Base-by-base conservation (phyloP, 2,888 invertebrate species). In the Brachynemurus nebulosus region DNA sequence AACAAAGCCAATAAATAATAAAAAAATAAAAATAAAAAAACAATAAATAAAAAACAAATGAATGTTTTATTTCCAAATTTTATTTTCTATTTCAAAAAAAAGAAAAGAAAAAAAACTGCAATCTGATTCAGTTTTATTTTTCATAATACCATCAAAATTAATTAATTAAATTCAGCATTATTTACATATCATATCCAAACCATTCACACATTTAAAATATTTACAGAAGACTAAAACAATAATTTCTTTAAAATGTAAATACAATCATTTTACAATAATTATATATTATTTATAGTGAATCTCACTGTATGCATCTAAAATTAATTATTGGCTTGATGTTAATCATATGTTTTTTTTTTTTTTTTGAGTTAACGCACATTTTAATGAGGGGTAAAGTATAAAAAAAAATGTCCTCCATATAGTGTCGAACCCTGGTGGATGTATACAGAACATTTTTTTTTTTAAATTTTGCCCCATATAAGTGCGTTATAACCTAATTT, bases 1-100 rank as follows among this genome's bases (percentile, higher is more conserved):
- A n/a, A n/a, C n/a, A n/a, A n/a, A n/a, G 12, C 30, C 30, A 50
- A 48, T 40, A 45, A 42, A 36, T 46, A 50, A 48, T 44, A 45
- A 48, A 42, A 43, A 25, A 44, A 44, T 44, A 42, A 18, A 48
- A 48, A 47, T 47, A 43, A 34, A 43, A 45, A 25, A 46, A 42
- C 21, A 45, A 48, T 44, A 48, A 47, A 35, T 34, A 40, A 41
- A 42, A 36, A 23, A 37, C 30, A 42, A 47, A 36, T 23, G 12
- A 44, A 40, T 19, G 40, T 17, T 34, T 48, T 42, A n/a, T n/a
- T 2, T 14, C 14, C 7, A 30, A n/a, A 30, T 30, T 30, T 30
- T n/a, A n/a, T 30, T 30, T 30, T 14, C 30, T 30, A 30, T 30
- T 30, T 30, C 30, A 30, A 30, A 30, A 30, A 30, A 30, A n/a